Base-by-base conservation (phyloP, 1,140 invertebrate genomes). In the Tetragonula clypearis region DNA sequence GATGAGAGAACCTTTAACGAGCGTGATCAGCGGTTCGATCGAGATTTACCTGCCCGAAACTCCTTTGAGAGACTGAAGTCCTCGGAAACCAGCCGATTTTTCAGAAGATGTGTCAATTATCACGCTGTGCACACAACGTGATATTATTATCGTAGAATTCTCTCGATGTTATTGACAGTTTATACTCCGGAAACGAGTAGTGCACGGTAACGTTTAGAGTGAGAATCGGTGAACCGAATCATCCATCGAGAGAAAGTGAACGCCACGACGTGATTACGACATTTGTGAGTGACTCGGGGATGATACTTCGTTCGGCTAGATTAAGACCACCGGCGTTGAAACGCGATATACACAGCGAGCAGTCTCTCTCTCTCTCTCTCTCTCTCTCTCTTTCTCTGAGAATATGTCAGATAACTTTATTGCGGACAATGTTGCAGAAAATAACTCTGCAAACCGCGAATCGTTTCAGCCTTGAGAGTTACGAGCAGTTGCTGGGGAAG, bases 311-410 rank as follows among this genome's bases (percentile, higher is more conserved):
- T 55, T 35, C 41, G 62, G 62, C 53, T 68, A 88, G 90, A 92
- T 92, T 90, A 91, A 90, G 90, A 88, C 91, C 90, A 92, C 87
- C 91, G 88, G 86, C 91, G 91, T 91, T 87, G 92, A 91, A 92
- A 92, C 75, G 86, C 88, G 91, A 92, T 92, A 88, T 84, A 60
- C 6, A 41, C 4, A 41, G 8, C 41, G 41, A 49, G 41, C 41
- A 49, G 41, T 49, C 41, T 49, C 41, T 0, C 62, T 11, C 35
- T 35, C 30, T 41, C 41, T 49, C 41, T 41, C 41, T 49, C 41
- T 49, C 41, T 49, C 41, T 0, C 62, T 11, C 35, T 35, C 30
- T 41, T 6, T 49, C 41, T 0, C 62, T 11, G 49, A 79, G 84
- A 85, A 79, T 35, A 35, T 75, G 72, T 0, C 56, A 66, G 60